Evolutionary conservation across 2,797 vertebrate species (phyloP), one percentile per base, ranked within the genome.

Genomic region (Octomys mimax): DNA sequence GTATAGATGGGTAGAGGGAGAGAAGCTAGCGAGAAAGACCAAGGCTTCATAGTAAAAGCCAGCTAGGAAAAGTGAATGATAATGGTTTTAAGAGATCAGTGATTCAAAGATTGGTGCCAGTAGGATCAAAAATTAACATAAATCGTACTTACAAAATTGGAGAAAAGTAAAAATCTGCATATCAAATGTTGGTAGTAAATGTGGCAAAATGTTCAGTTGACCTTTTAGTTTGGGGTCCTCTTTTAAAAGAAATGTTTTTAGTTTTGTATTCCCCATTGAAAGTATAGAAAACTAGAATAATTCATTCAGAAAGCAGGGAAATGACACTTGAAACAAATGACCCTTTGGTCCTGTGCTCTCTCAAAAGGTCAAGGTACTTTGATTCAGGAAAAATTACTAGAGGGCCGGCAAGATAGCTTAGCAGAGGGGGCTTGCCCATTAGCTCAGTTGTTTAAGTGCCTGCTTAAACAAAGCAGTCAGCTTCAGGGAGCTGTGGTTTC

Each of bases 281-380:
- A 5, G 13, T 46, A 46, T 14, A 46, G 71, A 22, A 75, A 75
- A 46, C 11, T 28, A 2, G 24, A 75, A 46, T 46, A 49, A 28
- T 75, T 52, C 8, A 42, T 52, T 92, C 77, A 79, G 79, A 92
- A 89, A 66, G 46, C 19, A 82, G 31, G 31, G 11, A 16, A 89
- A 83, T 64, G 75, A 21, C 52, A 85, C 28, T 39, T 10, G 79
- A 94, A 94, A 62, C 24, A 94, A 68, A n/a, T n/a, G 31, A n/a
- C 81, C 21, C 36, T 91, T 42, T 28, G 18, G 91, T 88, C 77
- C 49, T 68, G 12, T 88, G 42, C 22, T 68, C 16, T 75, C 21
- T 49, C 80, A 70, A 77, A 80, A 91, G 59, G 39, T 88, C 62
- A 87, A 70, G 19, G 49, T 68, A 70, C n/a, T 89, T 91, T 39